Conservation (phyloP, 2,888 invertebrate species). For the Ophion ellenae region DNA sequence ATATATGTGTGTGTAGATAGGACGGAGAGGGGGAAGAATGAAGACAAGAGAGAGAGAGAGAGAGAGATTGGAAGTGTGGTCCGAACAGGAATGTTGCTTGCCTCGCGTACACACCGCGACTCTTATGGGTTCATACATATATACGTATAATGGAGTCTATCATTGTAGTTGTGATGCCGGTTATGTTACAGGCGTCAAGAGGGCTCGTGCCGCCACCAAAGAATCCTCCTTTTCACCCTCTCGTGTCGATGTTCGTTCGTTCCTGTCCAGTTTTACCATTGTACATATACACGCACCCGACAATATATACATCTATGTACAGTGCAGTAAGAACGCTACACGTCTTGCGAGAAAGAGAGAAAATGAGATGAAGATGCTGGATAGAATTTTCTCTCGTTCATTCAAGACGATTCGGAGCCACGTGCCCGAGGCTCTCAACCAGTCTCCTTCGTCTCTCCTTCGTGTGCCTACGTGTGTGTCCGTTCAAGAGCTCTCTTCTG, state of each 20-base stretch:
- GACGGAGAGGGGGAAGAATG: constrained; percentile 1
- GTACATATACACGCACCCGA: background rate
- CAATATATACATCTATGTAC: background rate
- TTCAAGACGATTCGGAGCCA: constrained; percentile 80
- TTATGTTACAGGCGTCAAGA: constrained; percentile 61
- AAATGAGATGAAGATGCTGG: constrained; percentile 37
- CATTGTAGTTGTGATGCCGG: constrained; percentile 57
- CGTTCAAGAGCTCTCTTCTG: constrained; percentile 23
- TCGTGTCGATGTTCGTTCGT: constrained; percentile 62
- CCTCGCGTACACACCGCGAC: constrained; percentile 76
- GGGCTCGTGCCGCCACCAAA: constrained; percentile 67
- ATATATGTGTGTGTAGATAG: constrained; percentile 6
- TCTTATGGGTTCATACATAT: constrained; percentile 32
- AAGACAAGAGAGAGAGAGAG: constrained; percentile 12
- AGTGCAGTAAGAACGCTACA: background rate
- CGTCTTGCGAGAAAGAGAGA: constrained; percentile 6
- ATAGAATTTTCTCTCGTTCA: constrained; percentile 72
- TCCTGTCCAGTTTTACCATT: constrained; percentile 69
- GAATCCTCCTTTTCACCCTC: constrained; percentile 53
- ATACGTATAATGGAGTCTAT: constrained; percentile 20
- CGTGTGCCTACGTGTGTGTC: background rate
- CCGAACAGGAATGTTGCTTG: constrained; percentile 81
- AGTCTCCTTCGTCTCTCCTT: constrained; percentile 57
- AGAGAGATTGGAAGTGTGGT: constrained; percentile 75
- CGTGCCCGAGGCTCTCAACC: constrained; percentile 82